Evolutionary conservation across 1,140 invertebrate species (phyloP).

Genomic region (Bombus affinis): DNA sequence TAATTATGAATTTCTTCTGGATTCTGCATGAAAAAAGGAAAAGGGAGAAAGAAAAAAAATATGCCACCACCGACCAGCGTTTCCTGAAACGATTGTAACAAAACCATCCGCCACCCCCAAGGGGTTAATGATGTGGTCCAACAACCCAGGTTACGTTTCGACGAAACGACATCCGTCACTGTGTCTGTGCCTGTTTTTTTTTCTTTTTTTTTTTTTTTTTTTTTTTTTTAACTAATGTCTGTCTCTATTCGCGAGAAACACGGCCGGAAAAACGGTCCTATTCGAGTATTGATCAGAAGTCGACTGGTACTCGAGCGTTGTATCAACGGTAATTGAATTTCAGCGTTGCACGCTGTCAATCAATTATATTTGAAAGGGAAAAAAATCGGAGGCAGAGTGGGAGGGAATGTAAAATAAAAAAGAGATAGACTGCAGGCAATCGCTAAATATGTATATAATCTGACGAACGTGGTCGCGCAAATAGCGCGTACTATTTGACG

Average conservation of each 20-base stretch:
- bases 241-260: not conserved
- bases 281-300: constrained; percentile 36
- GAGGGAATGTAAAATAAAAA: not conserved
- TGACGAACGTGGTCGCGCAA: constrained; percentile 8
- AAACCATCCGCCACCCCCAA: not conserved
- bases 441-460: constrained; percentile 41
- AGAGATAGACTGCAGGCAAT: not conserved
- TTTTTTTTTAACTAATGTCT: constrained; percentile 23
- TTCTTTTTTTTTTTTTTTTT: not conserved
- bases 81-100: constrained; percentile 3
- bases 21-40: not conserved
- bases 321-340: constrained; percentile 46
- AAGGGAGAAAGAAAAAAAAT: not conserved
- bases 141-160: not conserved
- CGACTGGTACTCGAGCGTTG: constrained; percentile 26
- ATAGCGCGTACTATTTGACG: constrained; percentile 22
- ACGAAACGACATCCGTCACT: not conserved
- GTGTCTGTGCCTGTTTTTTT: not conserved
- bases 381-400: not conserved
- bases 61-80: not conserved
- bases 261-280: not conserved
- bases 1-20: constrained; percentile 51
- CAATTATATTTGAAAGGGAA: constrained; percentile 33
- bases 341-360: constrained; percentile 38
- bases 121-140: not conserved